Evolutionary conservation across 2,888 invertebrate genomes (phyloP).

Genomic region (Drosophila helvetica): DNA sequence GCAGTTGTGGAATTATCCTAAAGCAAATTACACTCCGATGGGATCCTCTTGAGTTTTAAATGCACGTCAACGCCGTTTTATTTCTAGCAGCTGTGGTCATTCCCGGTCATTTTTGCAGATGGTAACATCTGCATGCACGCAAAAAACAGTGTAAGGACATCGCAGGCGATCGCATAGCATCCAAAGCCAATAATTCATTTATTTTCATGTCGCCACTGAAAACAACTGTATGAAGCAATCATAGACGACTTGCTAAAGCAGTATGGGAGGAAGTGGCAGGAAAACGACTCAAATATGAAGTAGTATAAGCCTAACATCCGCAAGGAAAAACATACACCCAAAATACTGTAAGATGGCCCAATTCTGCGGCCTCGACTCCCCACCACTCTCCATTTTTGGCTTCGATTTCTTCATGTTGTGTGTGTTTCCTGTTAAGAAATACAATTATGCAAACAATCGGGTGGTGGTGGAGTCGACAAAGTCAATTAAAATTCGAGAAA

Average conservation of each 20-base stretch:
- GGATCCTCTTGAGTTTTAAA: neutral
- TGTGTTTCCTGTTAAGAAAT: constrained; percentile 9
- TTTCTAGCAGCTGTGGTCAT: neutral
- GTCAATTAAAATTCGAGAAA: constrained; percentile 65
- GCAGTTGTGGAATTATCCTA: neutral
- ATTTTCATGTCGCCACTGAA: neutral
- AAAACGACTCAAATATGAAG: constrained; percentile 11
- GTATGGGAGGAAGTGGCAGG: neutral
- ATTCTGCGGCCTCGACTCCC: neutral
- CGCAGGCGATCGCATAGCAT: neutral
- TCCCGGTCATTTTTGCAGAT: neutral
- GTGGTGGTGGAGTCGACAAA: constrained; percentile 25
- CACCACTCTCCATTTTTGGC: neutral
- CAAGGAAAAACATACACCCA: neutral
- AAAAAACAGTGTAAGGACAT: neutral
- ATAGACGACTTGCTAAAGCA: neutral
- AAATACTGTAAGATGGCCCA: neutral
- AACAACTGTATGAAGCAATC: neutral
- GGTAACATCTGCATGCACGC: neutral
- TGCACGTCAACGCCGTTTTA: neutral
- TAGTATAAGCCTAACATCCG: neutral
- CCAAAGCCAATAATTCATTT: neutral
- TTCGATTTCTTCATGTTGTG: neutral
- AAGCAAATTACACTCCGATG: neutral
- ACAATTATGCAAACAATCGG: constrained; percentile 34